Percentiles rank a stretch among this genome's conserved stretches.
These are phyloP conservation scores for Cygnus buccinator DNA, from an alignment of 2,113 vertebrate genomes.

Conservation along the genomic window DNA sequence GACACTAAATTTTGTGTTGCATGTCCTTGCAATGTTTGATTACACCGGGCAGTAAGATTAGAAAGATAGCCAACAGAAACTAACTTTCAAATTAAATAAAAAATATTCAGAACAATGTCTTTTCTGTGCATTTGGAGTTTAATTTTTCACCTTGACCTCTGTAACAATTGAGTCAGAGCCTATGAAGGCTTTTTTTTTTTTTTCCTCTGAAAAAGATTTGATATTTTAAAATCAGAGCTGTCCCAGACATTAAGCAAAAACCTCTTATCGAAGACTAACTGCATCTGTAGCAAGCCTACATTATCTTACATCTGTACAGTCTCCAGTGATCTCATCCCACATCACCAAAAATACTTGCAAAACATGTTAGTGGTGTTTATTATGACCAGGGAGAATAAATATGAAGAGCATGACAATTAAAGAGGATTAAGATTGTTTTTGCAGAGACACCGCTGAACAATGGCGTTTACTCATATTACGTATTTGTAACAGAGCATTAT, in stretches of 20 bases:
- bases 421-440: background rate
- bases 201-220: background rate
- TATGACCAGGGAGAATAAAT: background rate
- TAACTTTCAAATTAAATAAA: background rate
- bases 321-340: background rate
- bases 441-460: background rate
- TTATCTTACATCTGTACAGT: background rate
- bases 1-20: background rate
- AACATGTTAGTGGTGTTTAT: background rate
- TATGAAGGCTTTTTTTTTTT: background rate
- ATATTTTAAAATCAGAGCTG: background rate
- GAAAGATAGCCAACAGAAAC: background rate
- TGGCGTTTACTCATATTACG: background rate
- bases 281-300: background rate
- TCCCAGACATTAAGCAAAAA: background rate
- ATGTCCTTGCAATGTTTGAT: background rate
- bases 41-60: background rate
- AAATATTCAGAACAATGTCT: background rate
- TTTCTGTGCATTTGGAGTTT: background rate
- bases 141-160: conserved; percentile 4
- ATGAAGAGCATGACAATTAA: background rate
- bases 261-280: background rate
- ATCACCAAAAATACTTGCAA: background rate
- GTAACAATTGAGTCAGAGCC: background rate
- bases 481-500: conserved; percentile 36